Conservation (phyloP, 2,797 vertebrate genomes). For the Dicrostonyx torquatus region DNA sequence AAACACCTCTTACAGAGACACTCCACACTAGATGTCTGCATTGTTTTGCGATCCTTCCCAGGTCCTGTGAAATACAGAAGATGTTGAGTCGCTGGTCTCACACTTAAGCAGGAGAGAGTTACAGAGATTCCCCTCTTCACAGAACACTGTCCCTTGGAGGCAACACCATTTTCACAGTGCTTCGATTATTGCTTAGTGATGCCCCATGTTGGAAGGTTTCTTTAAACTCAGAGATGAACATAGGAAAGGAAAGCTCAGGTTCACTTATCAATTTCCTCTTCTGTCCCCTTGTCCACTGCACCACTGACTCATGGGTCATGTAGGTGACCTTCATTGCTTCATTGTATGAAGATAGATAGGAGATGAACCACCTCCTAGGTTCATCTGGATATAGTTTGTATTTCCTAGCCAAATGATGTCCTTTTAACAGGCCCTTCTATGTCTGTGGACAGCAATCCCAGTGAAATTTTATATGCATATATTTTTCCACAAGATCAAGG, state of each 20-base stretch:
- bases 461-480: not conserved
- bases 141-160: rapidly evolving
- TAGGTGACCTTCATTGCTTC: not conserved
- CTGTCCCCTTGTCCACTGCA: rapidly evolving
- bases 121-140: not conserved
- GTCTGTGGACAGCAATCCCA: not conserved
- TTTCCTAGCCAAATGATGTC: not conserved
- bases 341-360: not conserved
- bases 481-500: not conserved
- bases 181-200: not conserved
- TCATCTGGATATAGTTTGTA: not conserved
- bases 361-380: not conserved
- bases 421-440: not conserved
- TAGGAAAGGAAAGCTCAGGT: not conserved
- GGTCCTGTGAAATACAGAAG: not conserved
- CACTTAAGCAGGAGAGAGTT: slow-evolving; percentile 2
- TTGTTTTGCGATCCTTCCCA: slow-evolving; percentile 2
- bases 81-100: slow-evolving; percentile 59
- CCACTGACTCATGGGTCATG: not conserved
- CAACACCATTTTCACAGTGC: not conserved
- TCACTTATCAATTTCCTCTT: not conserved
- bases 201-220: not conserved
- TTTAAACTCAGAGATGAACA: not conserved
- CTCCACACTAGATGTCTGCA: not conserved
- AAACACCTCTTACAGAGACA: not conserved